Evolutionary conservation across 2,113 vertebrate species (phyloP).

Genomic region (Camelus dromedarius): DNA sequence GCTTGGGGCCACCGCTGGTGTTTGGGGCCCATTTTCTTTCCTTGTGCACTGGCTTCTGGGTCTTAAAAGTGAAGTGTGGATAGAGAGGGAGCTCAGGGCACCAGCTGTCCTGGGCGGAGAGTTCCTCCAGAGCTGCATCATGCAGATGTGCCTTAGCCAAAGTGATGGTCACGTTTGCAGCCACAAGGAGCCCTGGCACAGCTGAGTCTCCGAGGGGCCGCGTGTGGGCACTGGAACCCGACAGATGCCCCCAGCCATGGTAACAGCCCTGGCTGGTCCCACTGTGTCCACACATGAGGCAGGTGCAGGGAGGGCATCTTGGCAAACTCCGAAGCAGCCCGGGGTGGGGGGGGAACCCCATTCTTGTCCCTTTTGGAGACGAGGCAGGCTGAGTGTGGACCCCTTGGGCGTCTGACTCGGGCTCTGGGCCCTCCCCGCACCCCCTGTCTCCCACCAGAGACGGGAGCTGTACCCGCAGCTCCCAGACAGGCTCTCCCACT

Average conservation of each 20-base stretch:
- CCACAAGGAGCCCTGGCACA: neutral
- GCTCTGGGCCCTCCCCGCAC: neutral
- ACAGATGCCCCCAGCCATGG: accelerated
- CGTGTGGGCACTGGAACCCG: neutral
- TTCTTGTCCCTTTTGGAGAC: neutral
- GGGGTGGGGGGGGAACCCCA: accelerated
- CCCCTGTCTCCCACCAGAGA: no score
- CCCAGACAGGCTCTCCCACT: accelerated
- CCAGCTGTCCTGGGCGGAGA: accelerated
- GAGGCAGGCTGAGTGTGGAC: no score
- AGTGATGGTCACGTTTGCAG: accelerated
- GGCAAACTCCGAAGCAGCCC: neutral
- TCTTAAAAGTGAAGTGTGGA: neutral
- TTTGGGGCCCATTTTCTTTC: neutral
- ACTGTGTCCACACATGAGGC: accelerated
- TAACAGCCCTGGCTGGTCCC: no score
- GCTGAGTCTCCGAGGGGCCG: neutral
- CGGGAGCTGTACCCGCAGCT: no score
- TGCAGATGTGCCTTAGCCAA: accelerated
- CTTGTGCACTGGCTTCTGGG: accelerated
- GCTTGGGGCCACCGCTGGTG: accelerated
- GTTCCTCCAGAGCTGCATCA: no score
- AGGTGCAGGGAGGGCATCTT: accelerated
- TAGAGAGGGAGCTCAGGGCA: accelerated
- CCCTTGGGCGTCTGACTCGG: accelerated